Evolutionary conservation across 2,113 vertebrate species (phyloP), one percentile per base, ranked within the genome.

Genomic region (Lophotis ruficrista): DNA sequence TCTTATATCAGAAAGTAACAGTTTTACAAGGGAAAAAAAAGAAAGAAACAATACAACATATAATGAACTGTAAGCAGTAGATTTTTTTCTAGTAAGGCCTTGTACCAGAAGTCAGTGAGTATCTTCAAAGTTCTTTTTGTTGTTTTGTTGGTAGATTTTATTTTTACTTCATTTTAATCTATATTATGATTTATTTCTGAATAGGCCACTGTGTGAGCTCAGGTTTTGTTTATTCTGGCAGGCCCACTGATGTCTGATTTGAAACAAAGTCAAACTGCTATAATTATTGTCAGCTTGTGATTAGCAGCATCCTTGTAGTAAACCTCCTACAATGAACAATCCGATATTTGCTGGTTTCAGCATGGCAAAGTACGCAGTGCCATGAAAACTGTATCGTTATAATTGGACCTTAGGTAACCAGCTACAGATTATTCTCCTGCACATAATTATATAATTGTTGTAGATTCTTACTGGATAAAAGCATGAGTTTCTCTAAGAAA

Each of bases 381-480:
- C n/a, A 56, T 94, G 79, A 93, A 97, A 95, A 93, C 83, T 37
- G 35, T 86, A 73, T 89, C 65, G 47, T 56, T 79, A 61, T 69
- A 72, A 47, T 10, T 85, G 41, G 45, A 94, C 5, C 7, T 77
- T 83, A 41, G 19, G 15, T 87, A 95, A 92, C 57, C 38, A 87
- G 64, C 57, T 51, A 31, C 37, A 93, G 45, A 14, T 96, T 58
- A 71, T 93, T 94, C 24, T 73, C 5, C 51, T 21, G 2, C 21
- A 70, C 31, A 68, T 89, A 96, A 94, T 89, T 83, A 83, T 15
- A 66, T 60, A 96, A 91, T 89, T 95, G 33, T 72, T 80, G 18
- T 35, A n/a, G 14, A 1, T 35, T 65, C 57, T 90, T 94, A 84
- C 62, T 27, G 6, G 12, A 88, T 77, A 95, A 93, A 96, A 93